Percentiles rank a stretch among this genome's conserved stretches.
Conservation (phyloP, 2,113 vertebrate species). For the crab-eating macaque (Macaca fascicularis) region DNA sequence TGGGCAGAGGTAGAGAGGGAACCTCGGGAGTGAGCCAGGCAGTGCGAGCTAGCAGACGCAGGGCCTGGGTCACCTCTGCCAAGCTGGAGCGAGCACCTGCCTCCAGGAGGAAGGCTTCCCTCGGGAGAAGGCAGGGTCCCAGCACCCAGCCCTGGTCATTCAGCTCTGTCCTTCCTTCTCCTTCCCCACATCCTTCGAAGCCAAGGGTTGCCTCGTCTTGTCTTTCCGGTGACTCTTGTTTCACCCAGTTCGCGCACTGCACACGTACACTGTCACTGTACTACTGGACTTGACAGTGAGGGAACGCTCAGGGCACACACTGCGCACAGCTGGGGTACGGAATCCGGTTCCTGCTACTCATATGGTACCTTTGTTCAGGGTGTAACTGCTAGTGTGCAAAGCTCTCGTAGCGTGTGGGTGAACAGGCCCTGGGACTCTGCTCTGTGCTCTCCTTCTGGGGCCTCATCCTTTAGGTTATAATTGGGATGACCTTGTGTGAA, state of each 20-base stretch:
- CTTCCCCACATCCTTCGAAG: background rate
- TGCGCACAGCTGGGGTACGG: background rate
- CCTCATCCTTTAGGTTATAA: background rate
- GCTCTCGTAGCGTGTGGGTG: fast-evolving
- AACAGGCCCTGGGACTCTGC: background rate
- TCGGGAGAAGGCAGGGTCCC: background rate
- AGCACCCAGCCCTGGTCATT: too few relatives aligned
- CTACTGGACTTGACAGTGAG: fast-evolving
- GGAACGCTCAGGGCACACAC: fast-evolving
- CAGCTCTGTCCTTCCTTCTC: background rate
- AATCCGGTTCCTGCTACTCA: background rate
- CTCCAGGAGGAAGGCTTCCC: background rate
- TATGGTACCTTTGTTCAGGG: background rate
- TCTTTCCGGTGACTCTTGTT: background rate
- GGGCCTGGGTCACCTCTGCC: too few relatives aligned
- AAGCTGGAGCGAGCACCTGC: fast-evolving
- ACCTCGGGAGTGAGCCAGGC: background rate
- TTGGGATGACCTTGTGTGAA: background rate
- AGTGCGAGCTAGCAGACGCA: background rate
- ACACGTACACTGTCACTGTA: fast-evolving
- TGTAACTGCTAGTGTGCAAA: background rate
- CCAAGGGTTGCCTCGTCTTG: background rate
- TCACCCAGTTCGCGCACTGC: fast-evolving
- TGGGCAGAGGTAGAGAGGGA: background rate
- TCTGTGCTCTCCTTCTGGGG: background rate